Percentiles rank a stretch among this genome's conserved stretches.
These are phyloP conservation scores for Clarias gariepinus DNA, from an alignment of 2,113 vertebrate species.

Conservation along the genomic window DNA sequence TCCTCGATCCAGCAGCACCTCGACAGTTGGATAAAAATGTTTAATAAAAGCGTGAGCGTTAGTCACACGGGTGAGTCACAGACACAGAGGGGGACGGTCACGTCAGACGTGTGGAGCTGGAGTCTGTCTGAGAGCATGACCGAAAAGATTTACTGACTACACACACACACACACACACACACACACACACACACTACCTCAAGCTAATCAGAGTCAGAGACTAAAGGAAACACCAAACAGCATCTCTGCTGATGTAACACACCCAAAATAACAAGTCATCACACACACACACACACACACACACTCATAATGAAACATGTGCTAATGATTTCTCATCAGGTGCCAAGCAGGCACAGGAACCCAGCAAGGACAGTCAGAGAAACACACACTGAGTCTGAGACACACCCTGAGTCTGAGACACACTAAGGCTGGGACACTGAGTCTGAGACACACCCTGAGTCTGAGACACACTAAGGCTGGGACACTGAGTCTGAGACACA, in stretches of 20 bases:
- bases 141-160: neutral
- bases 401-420: neutral
- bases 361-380: neutral
- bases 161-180: neutral
- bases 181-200: neutral
- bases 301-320: slow-evolving; percentile 31
- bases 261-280: slow-evolving; percentile 43
- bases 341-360: neutral
- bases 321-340: slow-evolving; percentile 46
- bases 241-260: slow-evolving; percentile 36
- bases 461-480: neutral
- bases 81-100: neutral
- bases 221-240: slow-evolving; percentile 47
- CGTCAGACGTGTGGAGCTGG: slow-evolving; percentile 11
- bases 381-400: neutral
- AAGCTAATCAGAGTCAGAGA: neutral
- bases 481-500: neutral
- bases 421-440: too few species aligned
- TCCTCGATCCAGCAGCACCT: neutral
- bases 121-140: slow-evolving; percentile 9
- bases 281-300: neutral
- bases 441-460: too few species aligned
- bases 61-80: slow-evolving; percentile 40
- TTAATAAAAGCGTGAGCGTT: slow-evolving; percentile 14
- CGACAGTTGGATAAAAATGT: slow-evolving; percentile 4